phyloP scores from a whole-genome alignment of 2,888 invertebrate genomes.

The Tetragonisca angustula region DNA sequence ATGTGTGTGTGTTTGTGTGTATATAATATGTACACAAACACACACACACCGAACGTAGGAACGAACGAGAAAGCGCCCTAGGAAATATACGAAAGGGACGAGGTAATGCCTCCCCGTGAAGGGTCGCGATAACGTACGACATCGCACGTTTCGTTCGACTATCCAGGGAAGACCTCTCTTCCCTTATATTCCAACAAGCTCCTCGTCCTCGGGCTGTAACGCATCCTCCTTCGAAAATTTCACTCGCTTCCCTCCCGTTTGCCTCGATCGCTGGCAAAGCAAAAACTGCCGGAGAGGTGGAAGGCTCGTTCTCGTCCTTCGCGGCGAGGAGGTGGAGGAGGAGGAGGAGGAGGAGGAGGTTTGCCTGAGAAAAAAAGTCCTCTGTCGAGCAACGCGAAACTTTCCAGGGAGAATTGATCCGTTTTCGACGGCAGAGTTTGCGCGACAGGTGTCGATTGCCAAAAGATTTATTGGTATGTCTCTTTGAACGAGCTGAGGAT shows the following conservation, averaged over 20 bases:
- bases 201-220: slow-evolving; percentile 39
- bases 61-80: slow-evolving; percentile 55
- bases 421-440: background rate
- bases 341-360: background rate
- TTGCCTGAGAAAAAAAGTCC: background rate
- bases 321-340: too few species aligned
- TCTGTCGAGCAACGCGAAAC: background rate
- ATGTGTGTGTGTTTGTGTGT: too few species aligned
- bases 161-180: slow-evolving; percentile 53
- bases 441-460: slow-evolving; percentile 15
- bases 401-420: slow-evolving; percentile 17
- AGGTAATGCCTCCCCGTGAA: slow-evolving; percentile 61
- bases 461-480: slow-evolving; percentile 19
- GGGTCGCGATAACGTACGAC: slow-evolving; percentile 71
- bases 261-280: background rate
- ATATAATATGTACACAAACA: too few species aligned
- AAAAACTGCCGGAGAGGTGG: background rate
- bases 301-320: background rate
- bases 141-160: slow-evolving; percentile 67
- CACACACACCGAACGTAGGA: slow-evolving; percentile 40
- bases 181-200: slow-evolving; percentile 47
- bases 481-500: background rate
- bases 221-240: slow-evolving; percentile 32
- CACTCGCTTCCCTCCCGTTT: slow-evolving; percentile 16
- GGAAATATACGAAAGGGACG: slow-evolving; percentile 69